Evolutionary conservation across 2,113 vertebrate species (phyloP).

Genomic region (Ameiurus melas): DNA sequence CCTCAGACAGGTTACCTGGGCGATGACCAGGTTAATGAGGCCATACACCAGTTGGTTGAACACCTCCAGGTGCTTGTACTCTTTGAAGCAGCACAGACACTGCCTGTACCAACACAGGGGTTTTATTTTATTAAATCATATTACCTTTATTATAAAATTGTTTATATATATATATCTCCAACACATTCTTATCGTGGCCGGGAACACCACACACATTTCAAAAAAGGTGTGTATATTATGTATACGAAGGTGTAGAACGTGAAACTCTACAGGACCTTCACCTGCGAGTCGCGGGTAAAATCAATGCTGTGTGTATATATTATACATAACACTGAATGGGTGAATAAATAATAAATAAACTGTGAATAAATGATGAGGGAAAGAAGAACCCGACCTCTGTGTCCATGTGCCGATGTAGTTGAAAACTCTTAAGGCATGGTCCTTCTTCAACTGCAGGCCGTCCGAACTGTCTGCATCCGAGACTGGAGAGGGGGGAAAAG

Average conservation of each 20-base stretch:
- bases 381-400: constrained; percentile 82
- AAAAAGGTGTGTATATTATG: neutral
- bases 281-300: neutral
- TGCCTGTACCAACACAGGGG: constrained; percentile 74
- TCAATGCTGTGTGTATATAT: neutral
- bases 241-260: neutral
- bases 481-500: constrained; percentile 76
- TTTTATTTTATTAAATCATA: neutral
- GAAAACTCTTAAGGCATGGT: constrained; percentile 97
- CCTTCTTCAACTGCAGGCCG: constrained; percentile 96
- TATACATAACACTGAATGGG: neutral
- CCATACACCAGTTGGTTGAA: constrained; percentile 99
- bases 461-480: constrained; percentile 95
- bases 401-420: constrained; percentile 99
- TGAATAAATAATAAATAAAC: neutral
- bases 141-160: neutral
- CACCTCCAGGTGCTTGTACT: constrained; percentile 99
- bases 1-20: constrained; percentile 82
- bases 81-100: constrained; percentile 99
- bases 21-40: constrained; percentile 97
- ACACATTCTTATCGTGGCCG: neutral
- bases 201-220: neutral
- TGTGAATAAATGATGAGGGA: neutral
- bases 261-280: neutral
- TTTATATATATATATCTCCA: neutral